Evolutionary conservation across 2,888 invertebrate genomes (phyloP).

Genomic region (Noctua comes): DNA sequence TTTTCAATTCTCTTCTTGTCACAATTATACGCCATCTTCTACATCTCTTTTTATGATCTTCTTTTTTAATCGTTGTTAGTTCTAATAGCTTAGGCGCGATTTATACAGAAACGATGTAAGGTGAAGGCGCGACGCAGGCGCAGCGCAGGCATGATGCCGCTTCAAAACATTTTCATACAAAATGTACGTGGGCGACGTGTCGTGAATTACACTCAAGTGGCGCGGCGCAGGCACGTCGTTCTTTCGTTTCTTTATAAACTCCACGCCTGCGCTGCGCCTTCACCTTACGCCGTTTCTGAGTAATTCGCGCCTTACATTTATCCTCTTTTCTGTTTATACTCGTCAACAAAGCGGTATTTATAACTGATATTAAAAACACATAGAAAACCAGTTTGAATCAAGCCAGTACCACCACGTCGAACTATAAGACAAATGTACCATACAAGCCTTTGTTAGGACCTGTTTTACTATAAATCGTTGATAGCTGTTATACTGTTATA

Average conservation of each 20-base stretch:
- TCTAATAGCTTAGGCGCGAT: not conserved
- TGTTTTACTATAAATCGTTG: constrained; percentile 52
- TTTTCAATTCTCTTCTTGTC: not conserved
- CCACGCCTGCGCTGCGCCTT: too few relatives aligned
- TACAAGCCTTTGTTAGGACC: constrained; percentile 61
- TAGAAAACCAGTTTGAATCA: constrained; percentile 48
- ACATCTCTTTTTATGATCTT: not conserved
- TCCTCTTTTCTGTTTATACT: not conserved
- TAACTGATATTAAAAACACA: constrained; percentile 11
- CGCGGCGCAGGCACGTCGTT: too few relatives aligned
- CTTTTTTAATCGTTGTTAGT: not conserved
- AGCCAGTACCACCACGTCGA: constrained; percentile 17
- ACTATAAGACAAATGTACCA: constrained; percentile 49
- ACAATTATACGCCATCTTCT: not conserved
- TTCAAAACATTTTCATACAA: too few relatives aligned
- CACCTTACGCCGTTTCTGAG: too few relatives aligned
- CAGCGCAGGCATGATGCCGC: too few relatives aligned
- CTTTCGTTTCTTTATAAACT: too few relatives aligned
- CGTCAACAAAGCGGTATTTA: not conserved
- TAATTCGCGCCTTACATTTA: too few relatives aligned
- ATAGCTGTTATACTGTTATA: constrained; percentile 52
- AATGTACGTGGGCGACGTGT: too few relatives aligned
- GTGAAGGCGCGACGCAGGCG: too few relatives aligned
- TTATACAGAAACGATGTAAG: too few relatives aligned
- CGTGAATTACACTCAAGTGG: too few relatives aligned